Conservation (phyloP, 1,140 invertebrate genomes). For the Prorops nasuta region DNA sequence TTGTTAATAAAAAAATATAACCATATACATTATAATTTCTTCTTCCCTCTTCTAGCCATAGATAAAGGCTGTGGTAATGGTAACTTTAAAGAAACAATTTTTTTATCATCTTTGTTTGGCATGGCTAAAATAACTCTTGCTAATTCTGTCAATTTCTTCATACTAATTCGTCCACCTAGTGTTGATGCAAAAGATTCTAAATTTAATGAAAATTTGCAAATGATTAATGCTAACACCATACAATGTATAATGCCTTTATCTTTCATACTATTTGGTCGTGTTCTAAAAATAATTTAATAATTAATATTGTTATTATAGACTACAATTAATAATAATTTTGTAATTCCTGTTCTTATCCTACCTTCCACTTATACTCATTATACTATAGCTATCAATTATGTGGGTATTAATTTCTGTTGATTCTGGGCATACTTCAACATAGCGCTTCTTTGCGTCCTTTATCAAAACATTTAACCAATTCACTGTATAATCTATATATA, state of each 20-base stretch:
- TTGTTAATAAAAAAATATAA: no score
- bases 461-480: slow-evolving; percentile 45
- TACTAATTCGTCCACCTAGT: slow-evolving; percentile 35
- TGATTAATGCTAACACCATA: slow-evolving; percentile 50
- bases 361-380: slow-evolving; percentile 41
- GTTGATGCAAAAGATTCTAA: slow-evolving; percentile 48
- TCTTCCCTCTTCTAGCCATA: slow-evolving; percentile 25
- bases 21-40: slow-evolving; percentile 21
- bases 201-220: slow-evolving; percentile 46
- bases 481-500: slow-evolving; percentile 50
- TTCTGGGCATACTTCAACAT: slow-evolving; percentile 31
- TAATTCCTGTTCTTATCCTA: slow-evolving; percentile 23
- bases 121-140: slow-evolving; percentile 48
- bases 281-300: slow-evolving; percentile 40
- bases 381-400: slow-evolving; percentile 50
- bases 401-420: slow-evolving; percentile 39
- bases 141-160: slow-evolving; percentile 53
- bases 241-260: slow-evolving; percentile 56
- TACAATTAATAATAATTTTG: slow-evolving; percentile 5
- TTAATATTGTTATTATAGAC: no score
- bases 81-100: slow-evolving; percentile 43
- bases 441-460: slow-evolving; percentile 44
- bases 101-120: slow-evolving; percentile 42
- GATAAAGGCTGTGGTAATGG: slow-evolving; percentile 46
- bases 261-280: slow-evolving; percentile 48